Evolutionary conservation across 2,113 vertebrate genomes (phyloP), one percentile per base, ranked within the genome.

Genomic region (Ageneiosus marmoratus): DNA sequence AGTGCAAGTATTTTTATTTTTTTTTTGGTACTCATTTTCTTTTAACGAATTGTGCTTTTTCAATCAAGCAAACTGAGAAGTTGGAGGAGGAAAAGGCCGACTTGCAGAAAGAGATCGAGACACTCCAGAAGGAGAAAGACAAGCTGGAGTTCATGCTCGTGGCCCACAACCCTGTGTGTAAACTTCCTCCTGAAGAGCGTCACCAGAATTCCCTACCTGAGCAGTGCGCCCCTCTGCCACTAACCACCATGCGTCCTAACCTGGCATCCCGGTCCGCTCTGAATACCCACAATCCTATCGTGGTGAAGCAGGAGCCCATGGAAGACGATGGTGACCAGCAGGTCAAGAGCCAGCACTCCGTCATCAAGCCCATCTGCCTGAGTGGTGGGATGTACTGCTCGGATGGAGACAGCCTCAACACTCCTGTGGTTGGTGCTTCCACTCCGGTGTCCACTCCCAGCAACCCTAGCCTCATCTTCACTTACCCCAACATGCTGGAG

Each of bases 101-200:
- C 65, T 91, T 99, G 86, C 98, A 99, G 92, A 99, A 99, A 29
- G 98, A 99, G 92, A 99, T 99, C 0, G 97, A 98, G 34, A 96
- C 91, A 77, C 92, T 99, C 80, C 97, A 98, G 93, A 99, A 99
- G 83, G 98, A 99, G 93, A 99, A 99, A 86, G 98, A 99, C 89
- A 99, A 98, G 93, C 92, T 99, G 92, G 97, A 99, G 88, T 99
- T 99, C 92, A 98, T 99, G 97, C 88, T 99, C 87, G 97, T 99
- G 34, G 98, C 98, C 80, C 98, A 99, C 55, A 96, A 97, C 80
- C 97, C 98, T 0, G 93, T 97, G 86, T 99, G 98, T 91, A 99
- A 99, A 91, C 95, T 99, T 88, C 97, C 96, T 72, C 92, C 93
- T 0, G 97, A 98, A 1, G 96, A 98, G 16, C 93, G 92, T 77